phyloP scores from a whole-genome alignment of 2,797 vertebrate species.

The Molossus alvarezi region DNA sequence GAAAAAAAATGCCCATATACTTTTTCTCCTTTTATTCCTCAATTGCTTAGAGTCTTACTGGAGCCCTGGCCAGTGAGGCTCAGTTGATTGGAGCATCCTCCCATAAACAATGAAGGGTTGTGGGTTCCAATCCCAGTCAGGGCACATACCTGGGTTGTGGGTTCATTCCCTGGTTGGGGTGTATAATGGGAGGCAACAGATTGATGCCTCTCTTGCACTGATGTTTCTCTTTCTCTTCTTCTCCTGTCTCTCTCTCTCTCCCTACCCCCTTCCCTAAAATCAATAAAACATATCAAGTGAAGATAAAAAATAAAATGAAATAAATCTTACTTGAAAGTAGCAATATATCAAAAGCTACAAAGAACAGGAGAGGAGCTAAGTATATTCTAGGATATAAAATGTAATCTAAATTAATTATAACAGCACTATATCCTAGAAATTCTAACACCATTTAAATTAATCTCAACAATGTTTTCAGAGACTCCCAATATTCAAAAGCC shows the following conservation, averaged over 20 bases:
- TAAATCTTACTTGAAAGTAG: slow-evolving; percentile 59
- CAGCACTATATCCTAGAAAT: slow-evolving; percentile 18
- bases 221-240: background rate
- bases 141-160: background rate
- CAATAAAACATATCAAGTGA: background rate
- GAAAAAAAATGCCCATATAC: background rate
- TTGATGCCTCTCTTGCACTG: background rate
- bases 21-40: slow-evolving; percentile 61
- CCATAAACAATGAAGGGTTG: background rate
- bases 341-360: slow-evolving; percentile 50
- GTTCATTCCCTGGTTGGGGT: background rate
- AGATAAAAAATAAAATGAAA: background rate
- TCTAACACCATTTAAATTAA: slow-evolving; percentile 50
- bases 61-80: background rate
- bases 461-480: slow-evolving; percentile 29
- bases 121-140: background rate
- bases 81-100: background rate
- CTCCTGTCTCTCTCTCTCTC: background rate
- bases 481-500: slow-evolving; percentile 38
- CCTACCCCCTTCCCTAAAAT: background rate
- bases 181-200: background rate
- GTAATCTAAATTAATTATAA: slow-evolving; percentile 36
- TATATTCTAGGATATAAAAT: slow-evolving; percentile 59
- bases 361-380: background rate
- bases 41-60: slow-evolving; percentile 55